Base-by-base conservation (phyloP, 1,140 invertebrate species). In the Cydia fagiglandana region DNA sequence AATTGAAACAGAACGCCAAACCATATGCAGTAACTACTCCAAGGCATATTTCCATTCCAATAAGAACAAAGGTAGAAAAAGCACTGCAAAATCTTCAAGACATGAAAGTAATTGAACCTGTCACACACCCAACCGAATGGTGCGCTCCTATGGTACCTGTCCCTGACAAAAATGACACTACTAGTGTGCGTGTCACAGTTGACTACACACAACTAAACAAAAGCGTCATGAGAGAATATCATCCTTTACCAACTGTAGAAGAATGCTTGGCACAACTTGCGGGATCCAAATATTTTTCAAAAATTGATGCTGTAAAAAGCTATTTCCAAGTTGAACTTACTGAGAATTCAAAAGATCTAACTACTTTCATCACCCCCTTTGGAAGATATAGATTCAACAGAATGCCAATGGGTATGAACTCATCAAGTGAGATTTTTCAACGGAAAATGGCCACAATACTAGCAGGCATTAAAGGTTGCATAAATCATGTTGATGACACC, bases 311-410 rank as follows among this genome's bases (percentile, higher is more conserved):
- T 12, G n/a, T 13, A 12, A 53, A 53, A 53, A n/a, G 47, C 12
- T 53, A 13, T 53, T 73, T 73, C 34, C 6, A 73, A 73, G 9
- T 73, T n/a, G 24, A n/a, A n/a, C 34, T 38, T 17, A 73, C 68
- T 12, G 17, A 38, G 13, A 30, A 73, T 12, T 47, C 15, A 15
- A 56, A 74, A 74, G 73, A 68, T 74, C 28, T 74, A 20, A 74
- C 68, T 9, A 73, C 68, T 30, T 73, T 30, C 34, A 73, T 30
- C 15, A 73, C 68, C 7, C 68, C 68, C 15, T 73, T 24, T 73
- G 68, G 68, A 12, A 73, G 68, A 34, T 73, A 73, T 73, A 13
- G 34, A 30, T 73, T 73, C 28, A 73, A 73, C 34, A 73, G 68
- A 30, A 13, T 34, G 30, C 68, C 68, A 13, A 30, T 73, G 10